Base-by-base conservation (phyloP, 1,140 invertebrate species). In the Zophobas morio region DNA sequence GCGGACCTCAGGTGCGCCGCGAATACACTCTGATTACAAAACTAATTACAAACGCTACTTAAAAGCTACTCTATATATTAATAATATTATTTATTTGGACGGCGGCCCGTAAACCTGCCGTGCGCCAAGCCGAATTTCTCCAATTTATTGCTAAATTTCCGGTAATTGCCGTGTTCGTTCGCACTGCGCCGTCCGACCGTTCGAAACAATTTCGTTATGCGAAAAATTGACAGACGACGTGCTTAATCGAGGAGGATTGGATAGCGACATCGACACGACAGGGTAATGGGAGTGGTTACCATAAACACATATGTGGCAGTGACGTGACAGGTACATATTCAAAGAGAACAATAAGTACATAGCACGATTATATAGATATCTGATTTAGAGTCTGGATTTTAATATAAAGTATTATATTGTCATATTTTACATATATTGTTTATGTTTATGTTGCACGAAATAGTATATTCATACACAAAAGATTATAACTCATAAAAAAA, bases 11-110 rank as follows among this genome's bases (percentile, higher is more conserved):
- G 80, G 80, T 81, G 80, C 66, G 40, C 1, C 47, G 34, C 60
- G 70, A 74, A 75, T 79, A 75, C 78, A 74, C 76, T 73, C 76
- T 78, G 77, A 81, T 81, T 81, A 80, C 80, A 81, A 81, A 81
- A 81, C 80, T 81, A 81, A 81, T 81, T 81, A 81, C 78, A 77
- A 81, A 72, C 78, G 78, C 76, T 81, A 77, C 78, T 78, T 77
- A 80, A 77, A 80, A 78, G 78, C 78, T 56, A 75, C 63, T 80
- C 78, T 80, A 80, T 80, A 80, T 80, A 80, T 78, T 80, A 80
- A 80, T 80, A 78, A 80, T 80, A 80, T 80, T 80, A 80, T 80
- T 80, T 80, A 80, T 80, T 78, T 78, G 75, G 79, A 47, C 49
- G 76, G 71, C 54, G 57, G 39, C 71, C 75, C 66, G 39, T 74